Evolutionary conservation across 2,113 vertebrate species (phyloP), one percentile per base, ranked within the genome.

Genomic region (Oxyura jamaicensis): DNA sequence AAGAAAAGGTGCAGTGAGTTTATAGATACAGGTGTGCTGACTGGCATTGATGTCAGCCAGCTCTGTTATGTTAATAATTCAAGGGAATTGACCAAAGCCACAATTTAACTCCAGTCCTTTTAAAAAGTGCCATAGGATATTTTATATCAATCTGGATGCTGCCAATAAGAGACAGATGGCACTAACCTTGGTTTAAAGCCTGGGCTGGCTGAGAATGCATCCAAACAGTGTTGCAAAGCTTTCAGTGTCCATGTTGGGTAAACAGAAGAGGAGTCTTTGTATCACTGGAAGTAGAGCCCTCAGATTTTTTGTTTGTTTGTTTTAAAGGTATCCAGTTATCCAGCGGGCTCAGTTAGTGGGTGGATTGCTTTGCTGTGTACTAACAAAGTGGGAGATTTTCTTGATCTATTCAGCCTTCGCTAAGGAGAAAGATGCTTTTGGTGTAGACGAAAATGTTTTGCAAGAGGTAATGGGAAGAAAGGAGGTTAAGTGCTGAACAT

Each of bases 161-260:
- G 85, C 92, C 86, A 86, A 74, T 77, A 59, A 8, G 66, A 96
- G 74, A 91, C 96, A 97, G 95, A 96, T 97, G 93, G 93, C 55
- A 66, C 66, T 74, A 74, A 87, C 86, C 88, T 95, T 91, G 85
- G 83, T 93, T 95, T 75, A 92, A 89, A 94, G 82, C 86, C 84
- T 95, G 91, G 71, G 36, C 36, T 91, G 93, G 83, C 91, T 76
- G 50, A 82, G 86, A 56, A 77, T 52, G 44, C 88, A 80, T 94
- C 88, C 68, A 85, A 52, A 65, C 14, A 79, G 87, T 14, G 22
- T 80, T 71, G 52, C 39, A 81, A 71, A 90, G 79, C 77, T 93
- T 83, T 94, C 21, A 19, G 42, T 13, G 79, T 50, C 73, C 12
- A 8, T 65, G 84, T 91, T 84, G 60, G 87, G 69, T 91, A 58